These are phyloP conservation scores for Brachyistius frenatus DNA, from an alignment of 2,113 vertebrate species.

Conservation along the genomic window DNA sequence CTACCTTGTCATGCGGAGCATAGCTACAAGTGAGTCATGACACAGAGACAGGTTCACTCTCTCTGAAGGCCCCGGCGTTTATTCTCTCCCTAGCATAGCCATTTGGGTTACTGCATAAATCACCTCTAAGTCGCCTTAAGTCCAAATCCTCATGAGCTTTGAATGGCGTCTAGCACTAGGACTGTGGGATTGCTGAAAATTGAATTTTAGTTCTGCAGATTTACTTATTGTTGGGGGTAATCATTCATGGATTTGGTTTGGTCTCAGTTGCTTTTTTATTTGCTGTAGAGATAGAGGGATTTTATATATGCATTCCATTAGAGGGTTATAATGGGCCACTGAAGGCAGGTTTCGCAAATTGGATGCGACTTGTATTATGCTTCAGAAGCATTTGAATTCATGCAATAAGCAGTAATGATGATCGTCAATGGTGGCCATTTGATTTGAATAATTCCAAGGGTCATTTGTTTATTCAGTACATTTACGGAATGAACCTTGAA, in stretches of 20 bases:
- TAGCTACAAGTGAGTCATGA: constrained; percentile 64
- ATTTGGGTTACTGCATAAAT: constrained; percentile 79
- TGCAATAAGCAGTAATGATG: constrained; percentile 36
- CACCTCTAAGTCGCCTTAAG: constrained; percentile 82
- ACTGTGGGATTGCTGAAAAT: constrained; percentile 80
- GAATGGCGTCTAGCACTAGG: constrained; percentile 76
- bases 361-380: constrained; percentile 57
- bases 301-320: constrained; percentile 69
- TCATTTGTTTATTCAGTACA: constrained; percentile 44
- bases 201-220: constrained; percentile 82
- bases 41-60: constrained; percentile 60
- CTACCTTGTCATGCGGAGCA: constrained; percentile 55
- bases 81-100: constrained; percentile 62
- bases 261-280: constrained; percentile 75
- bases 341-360: constrained; percentile 67
- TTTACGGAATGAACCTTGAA: constrained; percentile 18
- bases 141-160: constrained; percentile 82
- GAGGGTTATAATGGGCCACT: constrained; percentile 63
- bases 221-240: constrained; percentile 80
- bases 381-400: constrained; percentile 41
- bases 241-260: constrained; percentile 77
- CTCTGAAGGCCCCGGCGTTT: constrained; percentile 43
- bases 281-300: constrained; percentile 66
- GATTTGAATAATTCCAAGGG: constrained; percentile 44
- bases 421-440: constrained; percentile 24